Conservation (phyloP, 2,888 invertebrate species). For the Homarus gammarus region DNA sequence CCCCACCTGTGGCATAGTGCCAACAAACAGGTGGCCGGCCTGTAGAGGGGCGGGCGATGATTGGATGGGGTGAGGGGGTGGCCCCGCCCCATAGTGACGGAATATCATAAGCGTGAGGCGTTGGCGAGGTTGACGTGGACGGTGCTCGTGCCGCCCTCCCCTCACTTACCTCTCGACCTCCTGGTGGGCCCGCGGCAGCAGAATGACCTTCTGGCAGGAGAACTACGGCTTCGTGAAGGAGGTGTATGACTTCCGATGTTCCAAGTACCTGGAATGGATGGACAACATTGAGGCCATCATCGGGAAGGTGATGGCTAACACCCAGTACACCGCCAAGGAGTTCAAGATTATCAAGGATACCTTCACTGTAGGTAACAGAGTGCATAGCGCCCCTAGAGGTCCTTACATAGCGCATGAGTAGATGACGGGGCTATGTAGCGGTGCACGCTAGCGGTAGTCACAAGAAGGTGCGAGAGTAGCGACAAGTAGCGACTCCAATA, state of each 20-base stretch:
- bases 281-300: conserved; percentile 76
- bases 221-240: conserved; percentile 76
- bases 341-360: conserved; percentile 76
- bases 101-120: conserved; percentile 11
- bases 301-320: conserved; percentile 76
- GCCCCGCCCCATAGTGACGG: conserved; percentile 48
- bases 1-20: conserved; percentile 44
- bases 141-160: conserved; percentile 7
- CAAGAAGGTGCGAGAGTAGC: neutral
- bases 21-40: conserved; percentile 49
- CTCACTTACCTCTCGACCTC: conserved; percentile 49
- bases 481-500: neutral
- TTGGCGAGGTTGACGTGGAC: conserved; percentile 38
- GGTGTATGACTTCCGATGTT: conserved; percentile 75
- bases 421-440: neutral
- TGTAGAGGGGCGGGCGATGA: conserved; percentile 22
- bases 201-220: conserved; percentile 76
- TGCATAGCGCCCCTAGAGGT: neutral
- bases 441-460: neutral
- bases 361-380: conserved; percentile 75
- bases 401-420: too few relatives aligned
- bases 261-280: conserved; percentile 76
- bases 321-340: conserved; percentile 76
- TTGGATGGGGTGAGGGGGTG: conserved; percentile 27
- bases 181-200: conserved; percentile 43